Percentiles rank a stretch among this genome's conserved stretches.
Evolutionary conservation across 2,888 invertebrate genomes (phyloP).

Genomic region (Iselma pallidipennis): DNA sequence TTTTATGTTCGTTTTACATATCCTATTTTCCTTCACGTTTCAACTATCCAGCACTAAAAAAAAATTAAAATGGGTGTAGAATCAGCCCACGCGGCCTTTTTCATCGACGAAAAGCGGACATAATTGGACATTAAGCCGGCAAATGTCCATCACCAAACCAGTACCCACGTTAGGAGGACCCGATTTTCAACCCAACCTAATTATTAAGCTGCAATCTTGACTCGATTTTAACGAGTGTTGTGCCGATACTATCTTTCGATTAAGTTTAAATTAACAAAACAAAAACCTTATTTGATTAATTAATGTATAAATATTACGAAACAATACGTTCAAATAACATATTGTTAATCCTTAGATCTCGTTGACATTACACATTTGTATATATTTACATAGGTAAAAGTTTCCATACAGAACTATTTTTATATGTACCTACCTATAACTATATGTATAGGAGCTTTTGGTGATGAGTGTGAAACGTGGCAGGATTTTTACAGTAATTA

Average conservation of each 20-base stretch:
- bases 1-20: no score
- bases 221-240: slow-evolving; percentile 25
- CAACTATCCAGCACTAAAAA: no score
- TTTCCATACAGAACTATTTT: no score
- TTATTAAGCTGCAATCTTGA: slow-evolving; percentile 8
- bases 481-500: slow-evolving; percentile 35
- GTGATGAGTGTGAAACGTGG: not conserved
- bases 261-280: slow-evolving; percentile 31
- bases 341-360: no score
- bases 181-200: slow-evolving; percentile 1
- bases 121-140: slow-evolving; percentile 2
- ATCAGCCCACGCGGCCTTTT: not conserved
- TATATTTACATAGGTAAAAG: no score
- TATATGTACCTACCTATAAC: no score
- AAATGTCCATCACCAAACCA: slow-evolving; percentile 2
- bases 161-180: slow-evolving; percentile 3
- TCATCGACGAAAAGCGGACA: slow-evolving; percentile 3
- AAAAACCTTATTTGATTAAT: slow-evolving; percentile 32
- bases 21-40: no score
- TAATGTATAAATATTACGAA: slow-evolving; percentile 33
- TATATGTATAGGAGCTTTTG: not conserved
- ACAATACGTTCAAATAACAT: slow-evolving; percentile 13
- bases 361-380: no score
- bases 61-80: not conserved
- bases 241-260: slow-evolving; percentile 30